These are phyloP conservation scores for Philonicus albiceps DNA, from an alignment of 2,888 invertebrate species.

Conservation along the genomic window DNA sequence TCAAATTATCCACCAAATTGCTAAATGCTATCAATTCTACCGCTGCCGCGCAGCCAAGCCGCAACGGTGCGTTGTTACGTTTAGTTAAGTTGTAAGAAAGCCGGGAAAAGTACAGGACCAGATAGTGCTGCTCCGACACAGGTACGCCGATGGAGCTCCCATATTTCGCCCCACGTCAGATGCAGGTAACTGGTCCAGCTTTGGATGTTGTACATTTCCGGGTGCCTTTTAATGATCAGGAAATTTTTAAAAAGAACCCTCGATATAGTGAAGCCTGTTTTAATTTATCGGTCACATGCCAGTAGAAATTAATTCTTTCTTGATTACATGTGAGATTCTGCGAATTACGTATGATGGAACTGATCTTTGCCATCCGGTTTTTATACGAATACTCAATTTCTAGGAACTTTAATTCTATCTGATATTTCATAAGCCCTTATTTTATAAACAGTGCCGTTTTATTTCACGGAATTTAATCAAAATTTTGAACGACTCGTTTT, in stretches of 20 bases:
- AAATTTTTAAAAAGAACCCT: neutral
- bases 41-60: neutral
- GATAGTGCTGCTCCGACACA: neutral
- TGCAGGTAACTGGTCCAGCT: neutral
- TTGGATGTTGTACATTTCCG: neutral
- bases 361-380: neutral
- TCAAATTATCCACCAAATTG: constrained; percentile 24
- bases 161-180: neutral
- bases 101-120: neutral
- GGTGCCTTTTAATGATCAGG: neutral
- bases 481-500: neutral
- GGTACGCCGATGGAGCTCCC: neutral
- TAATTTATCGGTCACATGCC: neutral
- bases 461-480: neutral
- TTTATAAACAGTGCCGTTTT: neutral
- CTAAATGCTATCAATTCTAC: constrained; percentile 14
- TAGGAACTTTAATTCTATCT: neutral
- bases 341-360: neutral
- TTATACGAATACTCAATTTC: neutral
- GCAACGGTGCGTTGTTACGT: neutral
- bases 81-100: constrained; percentile 18
- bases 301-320: neutral
- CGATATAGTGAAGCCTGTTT: neutral
- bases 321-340: neutral
- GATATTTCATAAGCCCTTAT: neutral